Evolutionary conservation across 2,888 invertebrate species (phyloP).

Genomic region (Nomada fabriciana): DNA sequence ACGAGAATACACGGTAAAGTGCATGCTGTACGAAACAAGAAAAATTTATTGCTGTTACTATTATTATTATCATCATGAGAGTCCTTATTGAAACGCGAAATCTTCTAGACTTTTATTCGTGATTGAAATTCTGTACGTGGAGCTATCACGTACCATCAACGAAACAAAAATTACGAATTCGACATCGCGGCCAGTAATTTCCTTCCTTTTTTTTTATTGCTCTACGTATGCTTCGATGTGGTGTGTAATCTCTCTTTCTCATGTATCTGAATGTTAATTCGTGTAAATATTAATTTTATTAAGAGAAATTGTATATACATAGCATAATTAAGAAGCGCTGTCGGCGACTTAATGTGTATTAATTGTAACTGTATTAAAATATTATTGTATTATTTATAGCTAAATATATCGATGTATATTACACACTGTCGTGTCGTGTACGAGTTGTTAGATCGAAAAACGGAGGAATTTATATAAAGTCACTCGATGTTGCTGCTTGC

Average conservation of each 20-base stretch:
- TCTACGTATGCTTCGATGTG: constrained; percentile 74
- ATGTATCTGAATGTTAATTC: constrained; percentile 78
- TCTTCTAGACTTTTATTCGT: constrained; percentile 12
- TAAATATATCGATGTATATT: constrained; percentile 81
- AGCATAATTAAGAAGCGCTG: constrained; percentile 74
- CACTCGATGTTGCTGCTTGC: constrained; percentile 52
- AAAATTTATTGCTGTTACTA: background rate
- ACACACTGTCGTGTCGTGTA: constrained; percentile 72
- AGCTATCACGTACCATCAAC: constrained; percentile 59
- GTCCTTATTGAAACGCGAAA: background rate
- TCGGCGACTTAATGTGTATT: constrained; percentile 77
- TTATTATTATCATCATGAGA: background rate
- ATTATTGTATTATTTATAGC: constrained; percentile 81
- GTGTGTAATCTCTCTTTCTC: constrained; percentile 75
- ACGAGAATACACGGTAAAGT: constrained; percentile 26
- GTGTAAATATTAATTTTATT: constrained; percentile 83
- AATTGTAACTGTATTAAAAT: constrained; percentile 80
- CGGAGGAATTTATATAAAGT: constrained; percentile 60
- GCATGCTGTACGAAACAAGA: constrained; percentile 29
- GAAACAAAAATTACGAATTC: constrained; percentile 62
- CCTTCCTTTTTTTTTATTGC: constrained; percentile 62
- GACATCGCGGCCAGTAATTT: constrained; percentile 81
- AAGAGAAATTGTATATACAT: constrained; percentile 78
- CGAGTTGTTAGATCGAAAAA: constrained; percentile 58
- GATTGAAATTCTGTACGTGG: constrained; percentile 60